Conservation (phyloP, 2,888 invertebrate genomes). For the Tenthredo livida region DNA sequence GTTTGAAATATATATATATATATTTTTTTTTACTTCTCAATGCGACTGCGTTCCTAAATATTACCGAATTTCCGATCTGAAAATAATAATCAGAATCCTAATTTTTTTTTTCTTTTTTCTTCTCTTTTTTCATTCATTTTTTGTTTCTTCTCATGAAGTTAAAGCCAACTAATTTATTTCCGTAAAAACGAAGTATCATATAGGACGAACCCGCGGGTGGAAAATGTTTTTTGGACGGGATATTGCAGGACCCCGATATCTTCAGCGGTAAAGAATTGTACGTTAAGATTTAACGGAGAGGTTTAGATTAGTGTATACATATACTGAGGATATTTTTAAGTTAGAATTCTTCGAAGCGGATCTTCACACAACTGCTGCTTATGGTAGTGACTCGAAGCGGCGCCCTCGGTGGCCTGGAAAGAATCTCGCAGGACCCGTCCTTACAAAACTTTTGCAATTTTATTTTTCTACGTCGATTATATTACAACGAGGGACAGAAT, state of each 20-base stretch:
- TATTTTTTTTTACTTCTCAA: neutral
- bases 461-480: neutral
- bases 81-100: neutral
- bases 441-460: neutral
- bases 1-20: neutral
- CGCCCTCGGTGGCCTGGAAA: conserved; percentile 19
- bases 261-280: neutral
- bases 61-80: neutral
- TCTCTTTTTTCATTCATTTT: too few relatives aligned
- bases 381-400: conserved; percentile 19
- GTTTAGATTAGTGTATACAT: neutral
- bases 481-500: neutral
- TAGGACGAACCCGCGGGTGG: neutral
- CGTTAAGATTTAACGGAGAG: neutral
- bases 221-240: neutral
- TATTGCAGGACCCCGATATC: neutral
- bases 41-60: neutral
- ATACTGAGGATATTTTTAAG: conserved; percentile 1
- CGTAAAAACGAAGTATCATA: neutral
- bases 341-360: conserved; percentile 17
- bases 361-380: conserved; percentile 6
- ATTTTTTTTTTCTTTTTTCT: neutral
- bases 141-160: neutral
- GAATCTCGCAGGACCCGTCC: neutral
- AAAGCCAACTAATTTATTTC: neutral